Evolutionary conservation across 2,888 invertebrate genomes (phyloP), one percentile per base, ranked within the genome.

Genomic region (Hydroisotoma schaefferi): DNA sequence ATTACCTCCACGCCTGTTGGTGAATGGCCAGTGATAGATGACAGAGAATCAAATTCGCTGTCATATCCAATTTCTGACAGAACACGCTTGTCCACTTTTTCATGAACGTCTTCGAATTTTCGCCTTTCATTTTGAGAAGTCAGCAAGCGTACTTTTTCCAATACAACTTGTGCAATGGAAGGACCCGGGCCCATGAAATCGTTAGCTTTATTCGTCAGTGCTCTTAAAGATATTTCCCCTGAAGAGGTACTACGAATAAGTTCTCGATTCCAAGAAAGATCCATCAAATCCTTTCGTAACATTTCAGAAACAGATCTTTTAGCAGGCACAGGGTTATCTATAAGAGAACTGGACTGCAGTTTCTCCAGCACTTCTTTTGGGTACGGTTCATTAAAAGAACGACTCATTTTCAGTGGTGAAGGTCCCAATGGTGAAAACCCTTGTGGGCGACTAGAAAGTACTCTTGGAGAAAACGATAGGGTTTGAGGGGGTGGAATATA

Each of bases 301-400:
- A 18, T 20, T 15, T 15, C 4, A 4, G 5, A 5, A 4, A 20
- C 15, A 20, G 5, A 4, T 40, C 40, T 40, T 8, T 15, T 40
- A 15, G 40, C 15, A 4, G n/a, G 4, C 5, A 10, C 20, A 40
- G 40, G 40, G 20, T 20, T 40, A n/a, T n/a, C n/a, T n/a, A n/a
- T n/a, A 40, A 20, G 5, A 40, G 5, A 33, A 33, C 8, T 15
- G 8, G 15, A 15, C 20, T 40, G 40, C 5, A 40, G 40, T 20
- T 40, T 40, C 40, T 58, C 33, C 3, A 49, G 56, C 0, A 38
- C 40, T 44, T 48, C 52, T 28, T 63, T 68, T 2, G 69, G 69
- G 44, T 63, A 69, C 1, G 69, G 69, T 27, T 69, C 69, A 26
- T 69, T 59, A 33, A 60, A 59, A 6, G 12, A 62, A 23, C 40